Evolutionary conservation across 1,140 invertebrate species (phyloP), one percentile per base, ranked within the genome.

Genomic region (Sesamia nonagrioides): DNA sequence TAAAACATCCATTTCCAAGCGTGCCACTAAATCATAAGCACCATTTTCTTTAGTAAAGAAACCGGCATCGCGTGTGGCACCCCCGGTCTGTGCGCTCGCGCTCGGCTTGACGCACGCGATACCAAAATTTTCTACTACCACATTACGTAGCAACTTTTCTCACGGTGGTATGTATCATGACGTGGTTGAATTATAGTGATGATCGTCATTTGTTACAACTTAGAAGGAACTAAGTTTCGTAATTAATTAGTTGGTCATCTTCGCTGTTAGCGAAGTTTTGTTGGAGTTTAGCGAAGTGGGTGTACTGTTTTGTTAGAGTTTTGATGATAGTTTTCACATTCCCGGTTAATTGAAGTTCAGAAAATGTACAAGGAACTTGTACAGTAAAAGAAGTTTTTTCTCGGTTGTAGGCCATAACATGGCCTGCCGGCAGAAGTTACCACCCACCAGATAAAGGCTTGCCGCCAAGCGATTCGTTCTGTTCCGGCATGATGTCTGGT

Each of bases 91-190:
- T 37, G 3, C 37, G 7, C 45, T n/a, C n/a, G n/a, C n/a, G n/a
- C n/a, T n/a, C n/a, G n/a, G n/a, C n/a, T n/a, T n/a, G 81, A n/a
- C 4, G 21, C 92, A 94, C 92, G 92, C 91, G 83, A 94, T 92
- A 88, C 86, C 83, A 87, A 94, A 89, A 94, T 94, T 92, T 91
- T 85, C 91, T 89, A 84, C 86, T 87, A 87, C 84, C 84, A 90
- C 88, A 89, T 90, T 92, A 89, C 84, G 79, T 83, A 80, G 81
- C 83, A 81, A 86, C 83, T 86, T 86, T 84, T 89, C 88, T 88
- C 86, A 82, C 52, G 42, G 40, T 42, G 40, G 17, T 11, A 78
- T 42, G 72, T 58, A 66, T 82, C n/a, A 37, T 37, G 86, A 88
- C 85, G 84, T 81, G 82, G 86, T 84, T 82, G 52, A 58, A 58